These are phyloP conservation scores for Peromyscus melanophrys DNA, from an alignment of 2,797 vertebrate genomes.

Conservation along the genomic window DNA sequence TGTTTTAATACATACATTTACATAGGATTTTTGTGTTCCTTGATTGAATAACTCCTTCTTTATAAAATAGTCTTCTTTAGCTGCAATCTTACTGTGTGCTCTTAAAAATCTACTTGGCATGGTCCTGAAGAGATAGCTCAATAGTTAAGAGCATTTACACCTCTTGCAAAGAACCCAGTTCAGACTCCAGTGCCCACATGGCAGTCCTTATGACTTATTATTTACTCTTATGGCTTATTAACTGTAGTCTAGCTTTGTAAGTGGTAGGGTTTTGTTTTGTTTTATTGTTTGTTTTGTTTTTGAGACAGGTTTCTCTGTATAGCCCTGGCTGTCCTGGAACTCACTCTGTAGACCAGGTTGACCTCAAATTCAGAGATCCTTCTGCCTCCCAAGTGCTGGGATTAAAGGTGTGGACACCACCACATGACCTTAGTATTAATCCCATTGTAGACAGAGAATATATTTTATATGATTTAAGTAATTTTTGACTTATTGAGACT, in stretches of 20 bases:
- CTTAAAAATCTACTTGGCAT: neutral
- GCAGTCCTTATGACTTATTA: neutral
- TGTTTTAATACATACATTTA: neutral
- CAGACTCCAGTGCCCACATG: neutral
- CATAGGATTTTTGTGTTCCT: neutral
- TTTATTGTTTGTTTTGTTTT: neutral
- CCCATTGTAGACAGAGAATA: neutral
- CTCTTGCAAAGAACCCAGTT: neutral
- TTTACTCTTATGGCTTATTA: neutral
- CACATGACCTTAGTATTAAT: neutral
- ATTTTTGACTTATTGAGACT: neutral
- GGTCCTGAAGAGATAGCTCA: neutral
- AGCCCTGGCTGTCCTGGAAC: neutral
- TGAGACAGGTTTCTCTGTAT: neutral
- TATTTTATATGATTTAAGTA: neutral
- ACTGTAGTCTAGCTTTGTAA: neutral
- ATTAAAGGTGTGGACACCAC: neutral
- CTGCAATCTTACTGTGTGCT: neutral
- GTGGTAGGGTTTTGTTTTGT: neutral
- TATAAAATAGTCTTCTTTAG: neutral
- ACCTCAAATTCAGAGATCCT: neutral
- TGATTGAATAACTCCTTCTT: neutral
- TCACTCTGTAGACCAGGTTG: neutral
- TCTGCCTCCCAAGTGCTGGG: neutral
- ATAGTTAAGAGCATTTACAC: neutral